Evolutionary conservation across 2,113 vertebrate genomes (phyloP).

Genomic region (Paracanthobrama guichenoti): DNA sequence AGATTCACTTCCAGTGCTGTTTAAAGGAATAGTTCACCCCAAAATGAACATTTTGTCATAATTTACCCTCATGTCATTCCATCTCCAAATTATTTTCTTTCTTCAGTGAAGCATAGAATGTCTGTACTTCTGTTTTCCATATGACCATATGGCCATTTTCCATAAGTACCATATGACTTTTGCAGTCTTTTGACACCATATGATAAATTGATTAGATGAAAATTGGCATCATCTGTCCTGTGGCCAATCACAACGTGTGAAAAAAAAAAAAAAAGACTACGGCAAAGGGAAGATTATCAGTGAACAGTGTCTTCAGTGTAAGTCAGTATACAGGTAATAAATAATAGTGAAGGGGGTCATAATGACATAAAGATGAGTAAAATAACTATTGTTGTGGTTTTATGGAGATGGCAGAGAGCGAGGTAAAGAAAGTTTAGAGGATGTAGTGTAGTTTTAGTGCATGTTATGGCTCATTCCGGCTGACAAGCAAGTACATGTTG

Average conservation of each 20-base stretch:
- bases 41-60: conserved; percentile 15
- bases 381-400: neutral
- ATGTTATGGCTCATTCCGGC: conserved; percentile 35
- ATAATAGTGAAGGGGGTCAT: neutral
- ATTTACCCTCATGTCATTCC: conserved; percentile 2
- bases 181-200: neutral
- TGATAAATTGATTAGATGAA: neutral
- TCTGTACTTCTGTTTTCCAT: conserved; percentile 1
- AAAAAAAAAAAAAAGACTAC: too few species aligned
- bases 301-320: neutral
- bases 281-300: neutral
- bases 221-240: neutral
- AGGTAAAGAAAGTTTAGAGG: neutral
- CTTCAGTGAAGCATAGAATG: neutral
- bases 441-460: neutral
- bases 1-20: neutral
- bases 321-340: too few species aligned
- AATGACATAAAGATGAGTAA: neutral
- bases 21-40: neutral
- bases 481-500: conserved; percentile 32
- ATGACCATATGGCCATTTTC: too few species aligned
- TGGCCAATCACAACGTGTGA: neutral
- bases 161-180: neutral
- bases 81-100: neutral
- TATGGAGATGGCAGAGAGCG: neutral